Evolutionary conservation across 2,888 invertebrate genomes (phyloP).

Genomic region (Lepeophtheirus nordmannii): DNA sequence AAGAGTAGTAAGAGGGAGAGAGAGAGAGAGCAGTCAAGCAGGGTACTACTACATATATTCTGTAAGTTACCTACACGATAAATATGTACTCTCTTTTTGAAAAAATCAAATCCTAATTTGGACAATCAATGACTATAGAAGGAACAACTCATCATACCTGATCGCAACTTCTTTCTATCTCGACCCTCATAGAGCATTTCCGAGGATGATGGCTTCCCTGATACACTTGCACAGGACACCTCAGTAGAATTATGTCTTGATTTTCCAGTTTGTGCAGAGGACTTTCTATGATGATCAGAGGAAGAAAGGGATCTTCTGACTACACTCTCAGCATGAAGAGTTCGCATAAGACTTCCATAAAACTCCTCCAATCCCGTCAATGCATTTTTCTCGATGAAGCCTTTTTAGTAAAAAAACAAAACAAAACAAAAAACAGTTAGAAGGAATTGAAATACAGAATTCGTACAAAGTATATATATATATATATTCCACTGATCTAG

Average conservation of each 20-base stretch:
- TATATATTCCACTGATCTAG: no score
- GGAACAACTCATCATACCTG: no score
- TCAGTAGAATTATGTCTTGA: neutral
- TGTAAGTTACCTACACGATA: no score
- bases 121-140: no score
- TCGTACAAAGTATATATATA: no score
- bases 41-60: no score
- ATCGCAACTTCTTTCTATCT: neutral
- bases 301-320: neutral
- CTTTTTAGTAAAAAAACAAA: constrained; percentile 35
- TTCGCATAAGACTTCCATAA: constrained; percentile 49
- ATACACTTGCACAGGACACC: neutral
- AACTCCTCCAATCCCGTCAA: constrained; percentile 72
- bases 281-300: neutral
- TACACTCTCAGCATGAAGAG: constrained; percentile 44
- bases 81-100: no score
- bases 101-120: no score
- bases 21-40: no score
- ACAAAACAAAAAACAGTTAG: constrained; percentile 15
- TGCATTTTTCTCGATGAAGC: constrained; percentile 77
- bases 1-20: no score
- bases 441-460: neutral
- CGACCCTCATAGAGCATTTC: neutral
- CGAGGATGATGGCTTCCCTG: neutral
- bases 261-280: neutral